Evolutionary conservation across 2,888 invertebrate species (phyloP).

Genomic region (Arctia plantaginis): DNA sequence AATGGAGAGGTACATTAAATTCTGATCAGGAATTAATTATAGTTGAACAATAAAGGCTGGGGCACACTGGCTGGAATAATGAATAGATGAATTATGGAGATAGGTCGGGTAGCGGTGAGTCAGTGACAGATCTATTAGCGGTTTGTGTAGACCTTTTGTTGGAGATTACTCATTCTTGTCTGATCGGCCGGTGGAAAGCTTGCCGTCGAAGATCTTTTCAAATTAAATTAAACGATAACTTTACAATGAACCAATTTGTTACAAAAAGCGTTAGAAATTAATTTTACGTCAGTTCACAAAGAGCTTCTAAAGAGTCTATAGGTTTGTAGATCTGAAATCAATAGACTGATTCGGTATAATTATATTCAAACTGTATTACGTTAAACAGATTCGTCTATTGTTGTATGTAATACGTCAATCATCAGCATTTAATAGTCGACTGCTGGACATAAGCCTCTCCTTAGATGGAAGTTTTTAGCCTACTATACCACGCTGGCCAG

Average conservation of each 20-base stretch:
- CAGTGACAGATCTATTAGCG: conserved; percentile 47
- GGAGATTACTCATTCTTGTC: conserved; percentile 7
- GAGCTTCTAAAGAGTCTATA: neutral
- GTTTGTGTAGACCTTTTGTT: conserved; percentile 26
- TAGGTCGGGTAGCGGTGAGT: conserved; percentile 27
- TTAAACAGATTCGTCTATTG: neutral
- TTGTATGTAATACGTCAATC: neutral
- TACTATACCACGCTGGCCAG: no score
- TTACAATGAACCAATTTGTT: neutral
- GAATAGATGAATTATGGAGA: conserved; percentile 41
- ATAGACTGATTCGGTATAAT: no score
- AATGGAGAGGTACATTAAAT: conserved; percentile 1
- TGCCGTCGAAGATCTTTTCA: neutral
- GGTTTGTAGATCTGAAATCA: neutral
- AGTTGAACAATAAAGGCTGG: conserved; percentile 29
- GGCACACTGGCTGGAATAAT: conserved; percentile 27
- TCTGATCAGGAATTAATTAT: conserved; percentile 39
- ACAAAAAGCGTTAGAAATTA: neutral
- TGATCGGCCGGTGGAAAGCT: neutral
- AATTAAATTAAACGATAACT: neutral
- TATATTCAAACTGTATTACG: neutral
- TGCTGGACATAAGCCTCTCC: no score
- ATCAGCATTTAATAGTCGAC: no score
- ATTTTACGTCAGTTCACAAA: neutral
- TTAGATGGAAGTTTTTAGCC: no score